Percentiles rank a stretch among this genome's conserved stretches.
Evolutionary conservation across 2,113 vertebrate genomes (phyloP).

Genomic region (Varanus salvator): DNA sequence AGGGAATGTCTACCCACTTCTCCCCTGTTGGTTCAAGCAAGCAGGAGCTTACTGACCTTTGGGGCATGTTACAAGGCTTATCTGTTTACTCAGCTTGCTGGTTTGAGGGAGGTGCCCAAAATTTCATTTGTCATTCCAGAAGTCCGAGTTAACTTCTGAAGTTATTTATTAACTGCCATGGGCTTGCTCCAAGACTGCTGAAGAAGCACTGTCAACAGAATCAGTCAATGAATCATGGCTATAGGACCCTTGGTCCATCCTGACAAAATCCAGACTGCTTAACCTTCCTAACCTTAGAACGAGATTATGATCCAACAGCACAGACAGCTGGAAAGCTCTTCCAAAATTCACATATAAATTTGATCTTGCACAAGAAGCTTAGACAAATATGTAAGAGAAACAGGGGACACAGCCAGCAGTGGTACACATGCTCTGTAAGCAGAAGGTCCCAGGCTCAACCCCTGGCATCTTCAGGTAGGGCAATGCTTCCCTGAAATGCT

Average conservation of each 20-base stretch:
- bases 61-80: slow-evolving; percentile 60
- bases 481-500: no score
- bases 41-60: slow-evolving; percentile 62
- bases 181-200: slow-evolving; percentile 28
- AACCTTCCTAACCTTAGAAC: not conserved
- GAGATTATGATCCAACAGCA: not conserved
- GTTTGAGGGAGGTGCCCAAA: slow-evolving; percentile 50
- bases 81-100: slow-evolving; percentile 65
- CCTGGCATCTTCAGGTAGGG: no score
- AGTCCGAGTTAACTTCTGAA: slow-evolving; percentile 11
- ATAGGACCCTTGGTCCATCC: not conserved
- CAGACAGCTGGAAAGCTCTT: not conserved
- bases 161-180: slow-evolving; percentile 55
- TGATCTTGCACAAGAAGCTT: not conserved
- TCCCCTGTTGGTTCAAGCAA: not conserved
- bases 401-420: no score
- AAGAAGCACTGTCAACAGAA: not conserved
- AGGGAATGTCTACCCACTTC: not conserved
- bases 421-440: no score
- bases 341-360: not conserved
- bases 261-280: not conserved
- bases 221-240: not conserved
- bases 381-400: not conserved
- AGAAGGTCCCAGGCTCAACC: no score
- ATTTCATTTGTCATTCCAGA: slow-evolving; percentile 30